Evolutionary conservation across 2,888 invertebrate genomes (phyloP).

Genomic region (Tenthredo mesomela): DNA sequence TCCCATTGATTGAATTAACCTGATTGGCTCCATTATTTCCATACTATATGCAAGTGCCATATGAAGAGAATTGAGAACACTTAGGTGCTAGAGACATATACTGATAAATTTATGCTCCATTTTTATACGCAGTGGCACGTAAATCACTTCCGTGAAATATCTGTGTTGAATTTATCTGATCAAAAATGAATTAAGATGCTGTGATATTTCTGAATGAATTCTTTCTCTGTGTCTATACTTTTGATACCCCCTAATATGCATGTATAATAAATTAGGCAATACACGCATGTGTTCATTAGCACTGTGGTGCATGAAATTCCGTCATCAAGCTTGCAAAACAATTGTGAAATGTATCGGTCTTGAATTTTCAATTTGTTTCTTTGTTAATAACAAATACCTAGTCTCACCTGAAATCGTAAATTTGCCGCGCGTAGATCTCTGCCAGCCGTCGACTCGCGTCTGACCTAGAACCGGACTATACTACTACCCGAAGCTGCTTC

Average conservation of each 20-base stretch:
- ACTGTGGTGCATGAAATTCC: background rate
- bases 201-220: background rate
- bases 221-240: background rate
- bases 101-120: background rate
- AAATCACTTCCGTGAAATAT: background rate
- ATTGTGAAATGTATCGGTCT: background rate
- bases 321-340: background rate
- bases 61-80: background rate
- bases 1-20: background rate
- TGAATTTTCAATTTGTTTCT: background rate
- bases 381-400: background rate
- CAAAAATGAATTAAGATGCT: background rate
- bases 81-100: background rate
- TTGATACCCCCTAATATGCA: background rate
- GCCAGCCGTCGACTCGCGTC: conserved; percentile 24
- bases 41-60: background rate
- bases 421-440: background rate
- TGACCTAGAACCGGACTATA: background rate
- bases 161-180: background rate
- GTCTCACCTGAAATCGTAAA: background rate
- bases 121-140: background rate
- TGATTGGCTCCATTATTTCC: background rate
- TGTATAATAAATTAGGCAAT: background rate
- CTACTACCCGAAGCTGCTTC: background rate
- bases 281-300: background rate